A percentile compares a stretch with the other conserved stretches of the same genome.
phyloP scores from a whole-genome alignment of 2,888 invertebrate species.

The Machimus rusticus region DNA sequence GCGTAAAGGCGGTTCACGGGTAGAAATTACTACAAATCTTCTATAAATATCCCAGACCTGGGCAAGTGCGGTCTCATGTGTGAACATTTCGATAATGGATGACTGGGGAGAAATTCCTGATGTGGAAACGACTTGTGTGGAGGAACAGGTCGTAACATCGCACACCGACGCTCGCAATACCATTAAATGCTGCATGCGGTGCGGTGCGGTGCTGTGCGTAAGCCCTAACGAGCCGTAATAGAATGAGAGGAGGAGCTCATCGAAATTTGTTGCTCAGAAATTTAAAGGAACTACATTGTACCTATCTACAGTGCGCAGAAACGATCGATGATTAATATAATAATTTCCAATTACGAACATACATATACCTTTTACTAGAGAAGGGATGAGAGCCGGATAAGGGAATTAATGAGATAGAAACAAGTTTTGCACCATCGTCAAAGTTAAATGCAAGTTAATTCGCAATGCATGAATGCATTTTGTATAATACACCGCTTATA shows the following conservation, averaged over 20 bases:
- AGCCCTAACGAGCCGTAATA: neutral
- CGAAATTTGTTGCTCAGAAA: neutral
- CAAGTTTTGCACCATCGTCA: neutral
- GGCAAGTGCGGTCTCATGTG: neutral
- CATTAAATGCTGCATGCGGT: neutral
- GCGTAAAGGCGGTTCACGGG: neutral
- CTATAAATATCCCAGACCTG: slow-evolving; percentile 3
- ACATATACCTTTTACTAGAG: neutral
- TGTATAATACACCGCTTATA: neutral
- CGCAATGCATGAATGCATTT: neutral
- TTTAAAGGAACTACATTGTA: neutral
- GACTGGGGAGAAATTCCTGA: neutral
- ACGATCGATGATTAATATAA: neutral
- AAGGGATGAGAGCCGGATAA: too few species aligned
- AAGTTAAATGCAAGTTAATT: neutral
- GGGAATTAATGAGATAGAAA: neutral
- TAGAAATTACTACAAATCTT: slow-evolving; percentile 7
- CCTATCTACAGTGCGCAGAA: neutral
- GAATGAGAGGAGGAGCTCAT: neutral
- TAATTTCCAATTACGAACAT: neutral
- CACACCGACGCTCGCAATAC: neutral
- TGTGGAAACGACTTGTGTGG: neutral
- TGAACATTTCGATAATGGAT: slow-evolving; percentile 22
- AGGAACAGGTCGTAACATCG: neutral
- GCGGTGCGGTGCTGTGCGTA: neutral